Conservation (phyloP, 2,797 vertebrate species). For the Acipenser transmontanus region DNA sequence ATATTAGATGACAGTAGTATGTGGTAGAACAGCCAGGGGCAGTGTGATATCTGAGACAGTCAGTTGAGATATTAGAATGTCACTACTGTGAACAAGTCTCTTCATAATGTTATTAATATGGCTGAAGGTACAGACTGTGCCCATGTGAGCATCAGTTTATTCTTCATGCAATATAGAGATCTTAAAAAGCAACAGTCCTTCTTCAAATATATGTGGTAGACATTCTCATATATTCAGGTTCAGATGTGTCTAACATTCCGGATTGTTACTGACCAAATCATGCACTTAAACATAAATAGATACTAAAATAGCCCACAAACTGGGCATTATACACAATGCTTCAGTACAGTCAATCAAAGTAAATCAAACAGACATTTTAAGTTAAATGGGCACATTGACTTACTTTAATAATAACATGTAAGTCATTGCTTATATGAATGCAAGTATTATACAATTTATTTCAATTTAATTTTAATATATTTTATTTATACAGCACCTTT, state of each 20-base stretch:
- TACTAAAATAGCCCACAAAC: too few species aligned
- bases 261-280: background rate
- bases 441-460: too few species aligned
- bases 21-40: slow-evolving; percentile 9
- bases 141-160: slow-evolving; percentile 1
- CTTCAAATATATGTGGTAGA: slow-evolving; percentile 25
- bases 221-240: slow-evolving; percentile 27
- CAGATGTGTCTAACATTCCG: slow-evolving; percentile 21
- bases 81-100: slow-evolving; percentile 38
- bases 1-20: slow-evolving; percentile 55
- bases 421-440: too few species aligned
- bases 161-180: background rate
- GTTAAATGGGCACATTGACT: too few species aligned
- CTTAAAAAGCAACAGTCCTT: background rate
- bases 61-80: slow-evolving; percentile 42
- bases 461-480: too few species aligned
- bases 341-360: too few species aligned
- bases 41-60: background rate
- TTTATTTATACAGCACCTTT: too few species aligned
- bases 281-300: too few species aligned
- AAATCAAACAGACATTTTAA: too few species aligned
- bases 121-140: slow-evolving; percentile 32
- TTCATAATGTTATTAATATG: slow-evolving; percentile 36
- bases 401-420: too few species aligned
- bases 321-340: too few species aligned